Evolutionary conservation across 2,888 invertebrate genomes (phyloP), one percentile per base, ranked within the genome.

Genomic region (Syrista parreyssii): DNA sequence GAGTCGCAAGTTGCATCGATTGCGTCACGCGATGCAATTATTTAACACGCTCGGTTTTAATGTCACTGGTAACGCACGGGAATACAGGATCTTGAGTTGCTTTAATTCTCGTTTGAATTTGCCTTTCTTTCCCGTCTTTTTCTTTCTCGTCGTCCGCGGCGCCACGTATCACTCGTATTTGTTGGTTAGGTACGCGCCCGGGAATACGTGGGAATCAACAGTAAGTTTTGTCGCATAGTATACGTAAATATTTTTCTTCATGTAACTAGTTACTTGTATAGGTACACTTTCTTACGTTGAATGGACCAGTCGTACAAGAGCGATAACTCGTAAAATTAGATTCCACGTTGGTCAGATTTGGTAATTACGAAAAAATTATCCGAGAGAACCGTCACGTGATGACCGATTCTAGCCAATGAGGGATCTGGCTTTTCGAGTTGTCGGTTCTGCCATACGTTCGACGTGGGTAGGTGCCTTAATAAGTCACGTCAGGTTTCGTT

Each of bases 11-110:
- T 86, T 87, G 86, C 84, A 73, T 77, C 75, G 80, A 80, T 80
- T 81, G 68, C 81, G 84, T 86, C 88, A 88, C 88, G 89, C 88
- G 84, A 88, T 82, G 86, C 83, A 85, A 87, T 87, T 87, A 82
- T 86, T 87, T 86, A 84, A 84, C 55, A 84, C 84, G 82, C 85
- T 84, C 83, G 83, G 84, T 55, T 55, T 55, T 55, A 55, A 55
- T 55, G 55, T 23, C 55, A 23, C 23, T 55, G 15, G 55, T 55
- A 55, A 55, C 55, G 55, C 55, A 55, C 55, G 23, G 55, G 23
- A 23, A 2, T 55, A 55, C 55, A 9, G 55, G 55, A 9, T 55
- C 23, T 55, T 55, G 23, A 9, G 23, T 55, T 55, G 55, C 55
- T 55, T 55, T 55, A 55, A 55, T 23, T 55, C 55, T 55, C 55